A percentile compares a stretch with the other conserved stretches of the same genome.
phyloP scores from a whole-genome alignment of 2,797 vertebrate species.

The Eulemur coronatus region DNA sequence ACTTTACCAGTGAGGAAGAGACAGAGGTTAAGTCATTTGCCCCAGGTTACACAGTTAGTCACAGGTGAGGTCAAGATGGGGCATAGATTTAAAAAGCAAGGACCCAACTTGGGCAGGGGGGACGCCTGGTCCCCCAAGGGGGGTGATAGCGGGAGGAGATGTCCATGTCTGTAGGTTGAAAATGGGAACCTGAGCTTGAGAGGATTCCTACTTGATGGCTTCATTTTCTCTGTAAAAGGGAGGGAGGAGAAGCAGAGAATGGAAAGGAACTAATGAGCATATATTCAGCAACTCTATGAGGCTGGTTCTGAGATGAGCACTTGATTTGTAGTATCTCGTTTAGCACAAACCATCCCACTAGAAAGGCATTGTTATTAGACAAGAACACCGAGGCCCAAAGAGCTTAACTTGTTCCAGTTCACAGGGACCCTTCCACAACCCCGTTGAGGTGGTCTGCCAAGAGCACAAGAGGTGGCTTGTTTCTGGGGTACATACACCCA shows the following conservation, averaged over 20 bases:
- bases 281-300: neutral
- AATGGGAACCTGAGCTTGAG: neutral
- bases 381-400: neutral
- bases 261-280: neutral
- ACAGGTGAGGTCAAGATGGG: neutral
- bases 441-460: neutral
- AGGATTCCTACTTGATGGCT: neutral
- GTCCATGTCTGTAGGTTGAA: neutral
- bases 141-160: neutral
- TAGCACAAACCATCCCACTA: neutral
- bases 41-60: neutral
- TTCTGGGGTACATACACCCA: neutral
- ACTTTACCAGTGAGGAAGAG: neutral
- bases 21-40: neutral
- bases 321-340: neutral
- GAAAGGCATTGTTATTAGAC: neutral
- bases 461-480: neutral
- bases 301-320: neutral
- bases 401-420: neutral
- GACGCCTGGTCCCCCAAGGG: neutral
- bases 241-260: neutral
- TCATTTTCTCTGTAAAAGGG: conserved; percentile 9
- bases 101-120: neutral
- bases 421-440: neutral
- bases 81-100: neutral